Evolutionary conservation across 2,113 vertebrate genomes (phyloP).

Genomic region (Phoenicopterus ruber): DNA sequence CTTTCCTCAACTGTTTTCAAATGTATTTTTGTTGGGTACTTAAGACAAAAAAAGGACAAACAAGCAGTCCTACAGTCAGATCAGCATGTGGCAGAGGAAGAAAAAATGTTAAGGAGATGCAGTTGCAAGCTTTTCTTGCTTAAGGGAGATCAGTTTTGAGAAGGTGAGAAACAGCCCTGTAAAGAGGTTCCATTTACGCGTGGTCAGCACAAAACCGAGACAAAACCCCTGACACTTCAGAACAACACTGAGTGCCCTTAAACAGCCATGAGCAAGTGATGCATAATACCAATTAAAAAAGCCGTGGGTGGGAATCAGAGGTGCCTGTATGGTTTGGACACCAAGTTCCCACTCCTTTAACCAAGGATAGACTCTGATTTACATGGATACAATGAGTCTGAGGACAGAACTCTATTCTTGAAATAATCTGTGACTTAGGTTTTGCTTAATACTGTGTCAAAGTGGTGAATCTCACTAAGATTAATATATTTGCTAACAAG

Average conservation of each 20-base stretch:
- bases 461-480: background rate
- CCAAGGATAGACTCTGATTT: background rate
- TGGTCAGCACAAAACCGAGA: background rate
- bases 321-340: background rate
- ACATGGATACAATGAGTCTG: background rate
- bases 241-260: background rate
- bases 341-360: background rate
- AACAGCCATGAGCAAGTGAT: background rate
- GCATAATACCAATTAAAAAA: background rate
- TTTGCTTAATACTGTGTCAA: background rate
- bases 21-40: conserved; percentile 22
- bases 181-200: background rate
- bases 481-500: background rate
- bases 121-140: background rate
- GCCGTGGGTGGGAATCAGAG: background rate
- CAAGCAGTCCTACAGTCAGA: background rate
- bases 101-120: background rate
- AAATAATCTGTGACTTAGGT: background rate
- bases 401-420: background rate
- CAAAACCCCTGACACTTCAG: background rate
- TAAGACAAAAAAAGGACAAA: background rate
- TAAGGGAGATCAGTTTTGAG: background rate
- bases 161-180: background rate
- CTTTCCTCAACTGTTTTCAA: background rate
- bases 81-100: background rate